Base-by-base conservation (phyloP, 2,888 invertebrate genomes). In the Ennomos quercinarius region DNA sequence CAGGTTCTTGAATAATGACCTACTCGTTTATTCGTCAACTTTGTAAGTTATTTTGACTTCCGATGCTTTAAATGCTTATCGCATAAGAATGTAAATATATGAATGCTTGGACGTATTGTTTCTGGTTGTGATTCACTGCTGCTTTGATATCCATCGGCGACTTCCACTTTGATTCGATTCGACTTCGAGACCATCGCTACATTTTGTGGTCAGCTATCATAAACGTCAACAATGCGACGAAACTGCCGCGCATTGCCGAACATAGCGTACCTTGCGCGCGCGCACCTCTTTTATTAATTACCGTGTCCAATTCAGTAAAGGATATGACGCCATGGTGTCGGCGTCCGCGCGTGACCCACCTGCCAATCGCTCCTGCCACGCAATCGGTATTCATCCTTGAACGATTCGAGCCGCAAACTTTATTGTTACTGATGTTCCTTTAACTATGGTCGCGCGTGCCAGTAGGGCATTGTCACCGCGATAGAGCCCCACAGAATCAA, bases 251-350 rank as follows among this genome's bases (percentile, higher is more conserved):
- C 78, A 80, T 78, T 78, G 79, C 89, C 90, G 86, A 88, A 90
- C 86, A 89, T 86, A 89, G 90, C 62, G 76, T 79, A 78, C 77
- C 76, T 81, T 83, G 84, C 77, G 79, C 80, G 77, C 77, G 84
- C 89, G 84, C 89, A 83, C 82, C 85, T 84, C 84, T 91, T 91
- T 91, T 91, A 91, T 91, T 91, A 91, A 91, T 91, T 89, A 84
- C 79, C 74, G 80, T 86, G 80, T 76, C 90, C 89, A 91, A 90
- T 89, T 87, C 81, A 77, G 84, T 76, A 64, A 83, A 91, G 91
- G 91, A 92, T 91, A 89, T 92, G 91, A 92, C 89, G 91, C 84
- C 89, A 89, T 84, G 81, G 76, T 77, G 83, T 78, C 81, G 78
- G 78, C 80, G 81, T 68, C 70, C 70, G 86, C 76, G 84, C 91